phyloP scores from a whole-genome alignment of 2,113 vertebrate species.

The Thinocorus orbignyianus region DNA sequence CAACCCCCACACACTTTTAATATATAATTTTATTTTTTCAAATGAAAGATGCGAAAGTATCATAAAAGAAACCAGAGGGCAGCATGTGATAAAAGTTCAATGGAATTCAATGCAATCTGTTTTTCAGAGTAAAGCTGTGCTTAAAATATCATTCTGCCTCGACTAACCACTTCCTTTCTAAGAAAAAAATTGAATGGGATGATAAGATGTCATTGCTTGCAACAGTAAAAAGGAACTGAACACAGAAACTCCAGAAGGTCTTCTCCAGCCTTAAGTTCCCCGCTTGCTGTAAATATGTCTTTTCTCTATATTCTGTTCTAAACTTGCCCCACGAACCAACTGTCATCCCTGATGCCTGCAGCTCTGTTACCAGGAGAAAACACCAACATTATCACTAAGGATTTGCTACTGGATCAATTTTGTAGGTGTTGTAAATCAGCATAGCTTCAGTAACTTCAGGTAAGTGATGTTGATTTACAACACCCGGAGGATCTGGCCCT shows the following conservation, averaged over 20 bases:
- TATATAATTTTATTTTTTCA: neutral
- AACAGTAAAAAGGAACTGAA: neutral
- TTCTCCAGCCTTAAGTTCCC: neutral
- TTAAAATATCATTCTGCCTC: conserved; percentile 24
- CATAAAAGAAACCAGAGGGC: conserved; percentile 25
- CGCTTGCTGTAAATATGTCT: neutral
- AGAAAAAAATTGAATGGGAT: neutral
- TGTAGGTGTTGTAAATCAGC: conserved; percentile 26
- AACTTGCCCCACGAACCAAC: conserved; percentile 10
- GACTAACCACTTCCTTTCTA: neutral
- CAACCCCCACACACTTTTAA: neutral
- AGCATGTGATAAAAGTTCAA: conserved; percentile 25
- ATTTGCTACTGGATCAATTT: conserved; percentile 20
- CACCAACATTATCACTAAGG: neutral
- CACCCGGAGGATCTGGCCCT: neutral
- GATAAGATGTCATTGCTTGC: conserved; percentile 18
- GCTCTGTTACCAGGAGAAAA: neutral
- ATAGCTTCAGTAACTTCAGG: neutral
- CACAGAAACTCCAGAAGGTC: conserved; percentile 34
- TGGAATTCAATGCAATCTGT: neutral
- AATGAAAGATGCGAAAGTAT: neutral
- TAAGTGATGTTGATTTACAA: conserved; percentile 37
- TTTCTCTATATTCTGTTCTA: neutral
- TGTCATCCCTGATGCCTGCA: neutral
- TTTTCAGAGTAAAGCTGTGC: neutral